Evolutionary conservation across 2,113 vertebrate genomes (phyloP).

Genomic region (Pluvialis apricaria): DNA sequence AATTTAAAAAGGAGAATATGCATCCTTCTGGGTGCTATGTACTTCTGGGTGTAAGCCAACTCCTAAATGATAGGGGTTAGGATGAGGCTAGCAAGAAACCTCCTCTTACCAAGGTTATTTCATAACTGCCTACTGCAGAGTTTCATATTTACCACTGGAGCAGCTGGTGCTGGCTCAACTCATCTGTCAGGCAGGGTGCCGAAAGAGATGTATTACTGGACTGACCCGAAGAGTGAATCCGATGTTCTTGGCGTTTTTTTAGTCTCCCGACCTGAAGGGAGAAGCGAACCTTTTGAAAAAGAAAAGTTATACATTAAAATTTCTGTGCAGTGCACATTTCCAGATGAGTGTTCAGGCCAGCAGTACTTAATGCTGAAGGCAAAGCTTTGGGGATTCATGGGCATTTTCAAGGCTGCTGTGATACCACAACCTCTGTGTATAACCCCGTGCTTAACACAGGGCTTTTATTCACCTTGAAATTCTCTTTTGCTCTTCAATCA

Average conservation of each 20-base stretch:
- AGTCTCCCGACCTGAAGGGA: conserved; percentile 3
- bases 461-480: conserved; percentile 48
- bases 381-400: conserved; percentile 39
- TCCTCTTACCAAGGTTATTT: conserved; percentile 46
- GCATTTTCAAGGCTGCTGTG: conserved; percentile 37
- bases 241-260: neutral
- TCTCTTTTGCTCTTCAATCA: conserved; percentile 12
- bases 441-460: conserved; percentile 22
- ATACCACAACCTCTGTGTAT: neutral
- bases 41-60: neutral
- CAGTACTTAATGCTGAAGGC: conserved; percentile 36
- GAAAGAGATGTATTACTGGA: conserved; percentile 40
- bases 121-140: conserved; percentile 43
- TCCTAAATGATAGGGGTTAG: conserved; percentile 7
- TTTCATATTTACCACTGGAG: conserved; percentile 32
- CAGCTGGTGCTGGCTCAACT: conserved; percentile 62
- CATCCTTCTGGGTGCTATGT: neutral
- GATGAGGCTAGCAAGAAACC: neutral
- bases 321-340: neutral
- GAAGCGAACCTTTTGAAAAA: conserved; percentile 33
- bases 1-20: neutral
- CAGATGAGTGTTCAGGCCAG: conserved; percentile 13
- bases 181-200: conserved; percentile 25
- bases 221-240: conserved; percentile 27
- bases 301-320: conserved; percentile 28